A percentile compares a stretch with the other conserved stretches of the same genome.
Evolutionary conservation across 23 tunicate genomes (phyloP).

Genomic region (Halocynthia aurantium): DNA sequence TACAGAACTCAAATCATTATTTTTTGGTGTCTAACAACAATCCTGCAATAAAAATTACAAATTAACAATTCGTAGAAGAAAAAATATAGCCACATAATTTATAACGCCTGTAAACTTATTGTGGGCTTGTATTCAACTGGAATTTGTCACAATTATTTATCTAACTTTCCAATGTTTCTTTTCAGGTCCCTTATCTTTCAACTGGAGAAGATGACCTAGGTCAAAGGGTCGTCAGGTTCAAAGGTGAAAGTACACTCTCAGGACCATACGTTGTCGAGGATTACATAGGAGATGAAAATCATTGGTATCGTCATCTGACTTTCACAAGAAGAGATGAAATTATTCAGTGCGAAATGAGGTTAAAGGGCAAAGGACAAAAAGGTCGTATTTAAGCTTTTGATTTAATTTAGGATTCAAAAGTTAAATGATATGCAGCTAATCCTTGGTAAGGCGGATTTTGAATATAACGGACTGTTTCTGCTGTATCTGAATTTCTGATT

Average conservation of each 20-base stretch:
- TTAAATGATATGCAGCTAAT: background rate
- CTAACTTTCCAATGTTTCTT: background rate
- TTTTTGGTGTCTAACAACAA: no score
- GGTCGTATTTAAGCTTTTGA: background rate
- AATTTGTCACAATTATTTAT: background rate
- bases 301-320: constrained; percentile 60
- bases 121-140: background rate
- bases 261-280: constrained; percentile 74
- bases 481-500: no score
- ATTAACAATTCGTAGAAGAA: no score
- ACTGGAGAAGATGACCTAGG: constrained; percentile 53
- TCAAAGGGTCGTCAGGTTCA: constrained; percentile 19
- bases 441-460: no score
- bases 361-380: constrained; percentile 7
- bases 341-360: constrained; percentile 41
- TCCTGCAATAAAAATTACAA: no score
- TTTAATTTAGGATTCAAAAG: background rate
- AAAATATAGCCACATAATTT: no score
- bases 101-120: no score
- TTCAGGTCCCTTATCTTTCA: constrained; percentile 82
- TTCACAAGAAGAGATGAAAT: constrained; percentile 11
- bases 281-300: constrained; percentile 29
- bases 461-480: no score
- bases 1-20: no score
- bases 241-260: constrained; percentile 31